phyloP scores from a whole-genome alignment of 2,113 vertebrate genomes.

The Macaca mulatta region DNA sequence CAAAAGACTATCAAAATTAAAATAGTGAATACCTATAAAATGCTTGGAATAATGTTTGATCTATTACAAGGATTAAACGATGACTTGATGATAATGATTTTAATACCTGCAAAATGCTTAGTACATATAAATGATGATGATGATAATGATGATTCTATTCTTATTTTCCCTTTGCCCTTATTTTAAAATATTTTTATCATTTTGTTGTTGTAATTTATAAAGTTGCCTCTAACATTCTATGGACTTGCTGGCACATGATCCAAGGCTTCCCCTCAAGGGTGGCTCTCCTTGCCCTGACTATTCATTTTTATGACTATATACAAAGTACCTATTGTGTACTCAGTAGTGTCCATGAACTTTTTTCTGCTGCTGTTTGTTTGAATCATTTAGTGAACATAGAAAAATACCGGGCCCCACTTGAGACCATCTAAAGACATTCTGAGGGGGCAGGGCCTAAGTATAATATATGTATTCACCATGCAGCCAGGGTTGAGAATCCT shows the following conservation, averaged over 20 bases:
- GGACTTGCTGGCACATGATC: neutral
- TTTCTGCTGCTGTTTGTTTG: neutral
- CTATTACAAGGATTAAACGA: neutral
- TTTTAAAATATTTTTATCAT: neutral
- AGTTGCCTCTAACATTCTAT: neutral
- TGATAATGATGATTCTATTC: neutral
- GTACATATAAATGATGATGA: neutral
- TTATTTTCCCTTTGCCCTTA: neutral
- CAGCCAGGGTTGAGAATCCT: neutral
- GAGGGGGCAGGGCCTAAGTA: neutral
- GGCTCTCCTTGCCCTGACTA: neutral
- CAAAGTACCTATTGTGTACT: too few species aligned
- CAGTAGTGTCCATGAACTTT: neutral
- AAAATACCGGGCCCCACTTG: fast-evolving
- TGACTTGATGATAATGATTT: neutral
- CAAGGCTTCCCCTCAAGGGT: neutral
- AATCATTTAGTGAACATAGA: neutral
- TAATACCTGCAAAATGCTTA: too few species aligned
- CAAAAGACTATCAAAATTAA: neutral
- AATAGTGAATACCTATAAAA: neutral
- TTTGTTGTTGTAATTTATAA: neutral
- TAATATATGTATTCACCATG: neutral
- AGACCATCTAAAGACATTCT: neutral
- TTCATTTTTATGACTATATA: neutral
- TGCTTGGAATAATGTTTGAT: neutral